These are phyloP conservation scores for Diadumene lineata DNA, from an alignment of 92 coral and sea anemone genomes.

Conservation along the genomic window DNA sequence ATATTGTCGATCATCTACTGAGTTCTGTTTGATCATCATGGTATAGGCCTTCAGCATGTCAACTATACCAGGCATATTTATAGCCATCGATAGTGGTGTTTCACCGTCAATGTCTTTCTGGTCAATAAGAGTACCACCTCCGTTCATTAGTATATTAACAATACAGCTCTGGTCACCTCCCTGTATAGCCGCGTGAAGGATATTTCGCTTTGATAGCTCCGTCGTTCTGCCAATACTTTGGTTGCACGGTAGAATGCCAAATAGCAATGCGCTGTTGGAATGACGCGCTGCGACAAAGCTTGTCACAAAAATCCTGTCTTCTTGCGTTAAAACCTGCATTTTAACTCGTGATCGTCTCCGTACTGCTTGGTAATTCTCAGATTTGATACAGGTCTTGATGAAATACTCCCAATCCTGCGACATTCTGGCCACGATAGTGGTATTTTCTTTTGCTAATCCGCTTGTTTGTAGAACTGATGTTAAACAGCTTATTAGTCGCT, in stretches of 20 bases:
- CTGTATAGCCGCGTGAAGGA: constrained; percentile 70
- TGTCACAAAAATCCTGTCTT: constrained; percentile 66
- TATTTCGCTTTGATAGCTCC: constrained; percentile 50
- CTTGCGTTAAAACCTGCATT: constrained; percentile 66
- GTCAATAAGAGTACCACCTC: constrained; percentile 54
- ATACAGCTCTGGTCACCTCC: constrained; percentile 54
- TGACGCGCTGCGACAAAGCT: constrained; percentile 65
- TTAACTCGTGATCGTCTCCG: constrained; percentile 52
- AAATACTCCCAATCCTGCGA: constrained; percentile 74
- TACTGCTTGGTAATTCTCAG: constrained; percentile 52
- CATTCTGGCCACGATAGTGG: constrained; percentile 36
- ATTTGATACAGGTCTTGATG: constrained; percentile 52
- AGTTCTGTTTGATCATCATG: constrained; percentile 8
- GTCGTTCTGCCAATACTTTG: constrained; percentile 36
- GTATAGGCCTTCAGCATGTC: constrained; percentile 50
- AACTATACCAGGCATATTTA: constrained; percentile 32
- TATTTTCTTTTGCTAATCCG: constrained; percentile 22
- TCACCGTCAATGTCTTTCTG: constrained; percentile 43
- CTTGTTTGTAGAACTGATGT: constrained; percentile 4
- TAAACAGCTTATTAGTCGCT: constrained; percentile 13
- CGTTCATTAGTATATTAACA: constrained; percentile 60
- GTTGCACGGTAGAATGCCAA: constrained; percentile 52
- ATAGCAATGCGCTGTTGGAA: constrained; percentile 55
- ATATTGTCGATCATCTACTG: not conserved
- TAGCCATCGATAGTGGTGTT: constrained; percentile 57